Conservation (phyloP, 1,140 invertebrate genomes). For the Halesus radiatus region DNA sequence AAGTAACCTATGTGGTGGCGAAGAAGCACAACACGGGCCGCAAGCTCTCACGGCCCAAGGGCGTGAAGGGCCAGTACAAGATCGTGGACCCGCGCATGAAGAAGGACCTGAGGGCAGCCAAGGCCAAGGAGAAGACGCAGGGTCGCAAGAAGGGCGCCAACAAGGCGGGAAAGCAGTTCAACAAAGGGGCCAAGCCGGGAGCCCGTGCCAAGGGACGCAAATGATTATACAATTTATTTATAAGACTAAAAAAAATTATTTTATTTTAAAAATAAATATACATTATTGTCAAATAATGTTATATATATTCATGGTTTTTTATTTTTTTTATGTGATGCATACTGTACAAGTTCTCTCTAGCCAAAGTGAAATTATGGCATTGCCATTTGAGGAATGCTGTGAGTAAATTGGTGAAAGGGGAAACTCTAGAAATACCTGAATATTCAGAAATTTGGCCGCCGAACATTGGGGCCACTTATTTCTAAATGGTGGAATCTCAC, state of each 20-base stretch:
- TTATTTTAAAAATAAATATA: constrained; percentile 10
- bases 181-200: constrained; percentile 59
- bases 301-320: not conserved
- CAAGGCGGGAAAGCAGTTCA: constrained; percentile 55
- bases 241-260: constrained; percentile 25
- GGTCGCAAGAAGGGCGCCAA: constrained; percentile 59
- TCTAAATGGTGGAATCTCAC: too few relatives aligned
- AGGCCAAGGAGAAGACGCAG: constrained; percentile 73
- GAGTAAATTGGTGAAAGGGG: too few relatives aligned
- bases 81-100: constrained; percentile 97
- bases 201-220: constrained; percentile 2
- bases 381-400: too few relatives aligned
- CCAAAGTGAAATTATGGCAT: too few relatives aligned
- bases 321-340: too few relatives aligned
- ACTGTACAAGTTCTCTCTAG: too few relatives aligned
- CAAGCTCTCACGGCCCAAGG: constrained; percentile 82
- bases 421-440: too few relatives aligned
- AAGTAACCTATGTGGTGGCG: constrained; percentile 94
- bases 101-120: constrained; percentile 86
- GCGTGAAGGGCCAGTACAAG: constrained; percentile 93
- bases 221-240: constrained; percentile 15
- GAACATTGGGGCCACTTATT: too few relatives aligned
- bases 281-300: constrained; percentile 18
- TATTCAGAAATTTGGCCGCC: too few relatives aligned
- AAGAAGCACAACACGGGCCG: constrained; percentile 90